A percentile compares a stretch with the other conserved stretches of the same genome.
Evolutionary conservation across 2,888 invertebrate genomes (phyloP).

Genomic region (Lobophora halterata): DNA sequence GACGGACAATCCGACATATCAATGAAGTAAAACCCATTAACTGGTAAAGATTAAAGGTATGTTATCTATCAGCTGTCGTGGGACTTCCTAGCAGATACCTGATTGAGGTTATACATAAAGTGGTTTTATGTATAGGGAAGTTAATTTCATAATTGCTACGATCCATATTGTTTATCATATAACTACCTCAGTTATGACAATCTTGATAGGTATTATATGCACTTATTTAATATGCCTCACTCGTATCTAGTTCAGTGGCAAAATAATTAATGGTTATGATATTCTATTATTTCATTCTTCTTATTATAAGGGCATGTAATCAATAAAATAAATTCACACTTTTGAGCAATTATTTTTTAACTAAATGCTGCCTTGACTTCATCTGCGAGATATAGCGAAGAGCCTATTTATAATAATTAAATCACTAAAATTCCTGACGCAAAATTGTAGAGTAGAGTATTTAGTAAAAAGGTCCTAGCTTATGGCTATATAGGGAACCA

Average conservation of each 20-base stretch:
- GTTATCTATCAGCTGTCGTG: slow-evolving; percentile 17
- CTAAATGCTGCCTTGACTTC: no score
- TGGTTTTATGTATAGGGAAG: slow-evolving; percentile 27
- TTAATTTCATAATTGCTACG: slow-evolving; percentile 26
- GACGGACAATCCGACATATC: not conserved
- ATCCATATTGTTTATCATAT: slow-evolving; percentile 10
- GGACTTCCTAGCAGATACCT: slow-evolving; percentile 19
- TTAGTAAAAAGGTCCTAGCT: no score
- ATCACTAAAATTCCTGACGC: no score
- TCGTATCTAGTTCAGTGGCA: slow-evolving; percentile 11
- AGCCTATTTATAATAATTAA: no score
- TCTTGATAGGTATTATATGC: no score
- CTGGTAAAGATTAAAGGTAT: slow-evolving; percentile 19
- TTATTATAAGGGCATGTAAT: no score
- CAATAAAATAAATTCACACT: no score
- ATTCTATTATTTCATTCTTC: slow-evolving; percentile 1
- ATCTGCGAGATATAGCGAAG: no score
- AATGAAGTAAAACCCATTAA: not conserved
- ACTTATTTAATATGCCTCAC: no score
- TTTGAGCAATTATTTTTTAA: no score
- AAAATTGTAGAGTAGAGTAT: no score
- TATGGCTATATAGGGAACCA: no score
- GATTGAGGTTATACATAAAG: slow-evolving; percentile 21
- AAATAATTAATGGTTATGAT: slow-evolving; percentile 3
- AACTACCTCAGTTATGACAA: not conserved